Evolutionary conservation across 1,140 invertebrate genomes (phyloP).

Genomic region (Philotrypesis tridentata): DNA sequence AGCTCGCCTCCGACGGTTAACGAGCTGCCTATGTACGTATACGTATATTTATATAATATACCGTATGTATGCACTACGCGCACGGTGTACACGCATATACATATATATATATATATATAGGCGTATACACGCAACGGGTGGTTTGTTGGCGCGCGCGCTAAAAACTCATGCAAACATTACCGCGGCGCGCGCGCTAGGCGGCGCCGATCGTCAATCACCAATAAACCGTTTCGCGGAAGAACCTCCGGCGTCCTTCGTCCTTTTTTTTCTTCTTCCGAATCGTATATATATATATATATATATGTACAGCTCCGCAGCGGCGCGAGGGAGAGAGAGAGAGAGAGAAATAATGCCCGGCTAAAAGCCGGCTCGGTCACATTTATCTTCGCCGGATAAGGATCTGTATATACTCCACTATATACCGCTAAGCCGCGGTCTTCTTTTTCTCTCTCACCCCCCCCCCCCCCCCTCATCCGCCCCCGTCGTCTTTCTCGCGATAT

Average conservation of each 20-base stretch:
- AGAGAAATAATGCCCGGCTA: background rate
- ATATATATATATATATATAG: no score
- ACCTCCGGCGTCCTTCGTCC: background rate
- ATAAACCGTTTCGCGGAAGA: slow-evolving; percentile 24
- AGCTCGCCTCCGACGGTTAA: no score
- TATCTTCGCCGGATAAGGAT: slow-evolving; percentile 33
- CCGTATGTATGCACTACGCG: no score
- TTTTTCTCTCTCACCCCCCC: background rate
- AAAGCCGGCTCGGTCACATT: background rate
- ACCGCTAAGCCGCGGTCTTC: slow-evolving; percentile 15
- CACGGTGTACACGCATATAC: no score
- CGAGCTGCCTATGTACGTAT: no score
- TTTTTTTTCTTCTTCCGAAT: no score
- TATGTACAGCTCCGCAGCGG: no score
- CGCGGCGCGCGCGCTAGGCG: background rate
- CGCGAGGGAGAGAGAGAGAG: background rate
- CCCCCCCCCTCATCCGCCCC: no score
- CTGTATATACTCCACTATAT: background rate
- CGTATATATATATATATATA: no score
- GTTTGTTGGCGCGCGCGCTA: background rate
- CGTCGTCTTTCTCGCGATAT: no score
- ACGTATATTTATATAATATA: no score
- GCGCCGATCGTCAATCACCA: background rate
- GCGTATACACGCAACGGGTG: background rate
- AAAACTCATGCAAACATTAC: background rate